These are phyloP conservation scores for Zaprionus gabonicus DNA, from an alignment of 1,140 invertebrate species.

Conservation along the genomic window DNA sequence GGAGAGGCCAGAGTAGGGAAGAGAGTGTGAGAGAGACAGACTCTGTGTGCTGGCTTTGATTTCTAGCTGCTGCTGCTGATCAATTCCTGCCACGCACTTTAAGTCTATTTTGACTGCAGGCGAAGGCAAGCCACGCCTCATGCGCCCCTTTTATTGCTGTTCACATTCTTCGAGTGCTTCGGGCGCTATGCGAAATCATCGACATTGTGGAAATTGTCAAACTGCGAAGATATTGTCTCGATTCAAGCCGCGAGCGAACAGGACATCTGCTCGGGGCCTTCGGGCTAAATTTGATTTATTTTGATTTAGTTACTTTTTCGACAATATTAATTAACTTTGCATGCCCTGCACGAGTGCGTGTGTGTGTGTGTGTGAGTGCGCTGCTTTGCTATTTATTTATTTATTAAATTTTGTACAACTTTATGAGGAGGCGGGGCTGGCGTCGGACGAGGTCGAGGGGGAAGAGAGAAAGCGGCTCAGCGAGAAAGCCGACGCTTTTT, in stretches of 20 bases:
- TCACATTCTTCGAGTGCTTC: conserved; percentile 17
- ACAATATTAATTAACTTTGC: conserved; percentile 48
- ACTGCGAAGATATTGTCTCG: conserved; percentile 12
- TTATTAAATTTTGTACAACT: conserved; percentile 51
- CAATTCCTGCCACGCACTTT: background rate
- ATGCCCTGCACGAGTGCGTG: background rate
- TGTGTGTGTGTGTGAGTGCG: background rate
- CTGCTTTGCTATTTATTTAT: conserved; percentile 49
- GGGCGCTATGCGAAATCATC: too few relatives aligned
- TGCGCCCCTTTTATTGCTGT: background rate
- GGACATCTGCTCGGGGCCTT: background rate
- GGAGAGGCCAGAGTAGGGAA: background rate
- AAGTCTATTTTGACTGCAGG: conserved; percentile 1
- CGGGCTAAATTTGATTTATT: conserved; percentile 40
- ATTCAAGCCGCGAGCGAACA: background rate
- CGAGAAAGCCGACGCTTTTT: conserved; percentile 28
- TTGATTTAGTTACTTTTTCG: conserved; percentile 39
- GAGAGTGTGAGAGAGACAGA: background rate
- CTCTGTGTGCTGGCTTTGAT: background rate
- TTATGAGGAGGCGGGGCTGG: background rate
- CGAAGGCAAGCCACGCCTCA: background rate
- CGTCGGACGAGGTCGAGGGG: background rate
- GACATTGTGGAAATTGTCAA: conserved; percentile 28
- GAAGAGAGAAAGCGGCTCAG: background rate
- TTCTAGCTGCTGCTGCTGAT: background rate